phyloP scores from a whole-genome alignment of 2,888 invertebrate genomes.

The Drosophila meridionalis region DNA sequence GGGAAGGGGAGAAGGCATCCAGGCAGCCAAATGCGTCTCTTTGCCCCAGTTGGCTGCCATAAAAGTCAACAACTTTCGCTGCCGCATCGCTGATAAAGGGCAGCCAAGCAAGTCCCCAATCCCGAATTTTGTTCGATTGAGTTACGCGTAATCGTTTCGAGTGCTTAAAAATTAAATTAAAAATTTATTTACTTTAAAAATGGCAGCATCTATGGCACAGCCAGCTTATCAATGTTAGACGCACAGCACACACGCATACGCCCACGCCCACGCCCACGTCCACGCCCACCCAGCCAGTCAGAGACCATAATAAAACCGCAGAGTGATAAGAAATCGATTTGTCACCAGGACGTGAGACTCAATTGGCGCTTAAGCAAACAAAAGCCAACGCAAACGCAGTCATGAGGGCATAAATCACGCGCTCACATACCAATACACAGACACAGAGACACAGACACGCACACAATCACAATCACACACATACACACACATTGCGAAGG shows the following conservation, averaged over 20 bases:
- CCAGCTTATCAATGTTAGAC: constrained; percentile 59
- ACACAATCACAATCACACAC: constrained; percentile 1
- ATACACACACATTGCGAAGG: background rate
- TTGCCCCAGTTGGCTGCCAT: constrained; percentile 60
- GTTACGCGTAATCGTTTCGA: constrained; percentile 75
- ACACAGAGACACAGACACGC: constrained; percentile 13
- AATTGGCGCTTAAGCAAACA: constrained; percentile 77
- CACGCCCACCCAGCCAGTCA: constrained; percentile 9
- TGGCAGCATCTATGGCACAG: constrained; percentile 33
- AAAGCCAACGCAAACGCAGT: constrained; percentile 57
- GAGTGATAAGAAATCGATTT: constrained; percentile 81
- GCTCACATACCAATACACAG: constrained; percentile 38
- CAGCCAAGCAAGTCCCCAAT: constrained; percentile 33
- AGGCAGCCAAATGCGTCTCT: constrained; percentile 20
- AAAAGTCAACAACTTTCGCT: constrained; percentile 76
- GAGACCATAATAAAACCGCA: constrained; percentile 69
- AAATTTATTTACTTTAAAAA: constrained; percentile 73
- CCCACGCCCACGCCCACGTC: constrained; percentile 1
- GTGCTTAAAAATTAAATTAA: constrained; percentile 78
- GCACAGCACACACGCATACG: constrained; percentile 16
- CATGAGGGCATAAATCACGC: constrained; percentile 71
- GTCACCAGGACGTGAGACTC: constrained; percentile 77
- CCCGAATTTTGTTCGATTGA: constrained; percentile 63
- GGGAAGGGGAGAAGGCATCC: background rate
- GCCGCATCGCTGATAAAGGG: constrained; percentile 65